phyloP scores from a whole-genome alignment of 2,113 vertebrate genomes.

The Lamprologus lemairii region DNA sequence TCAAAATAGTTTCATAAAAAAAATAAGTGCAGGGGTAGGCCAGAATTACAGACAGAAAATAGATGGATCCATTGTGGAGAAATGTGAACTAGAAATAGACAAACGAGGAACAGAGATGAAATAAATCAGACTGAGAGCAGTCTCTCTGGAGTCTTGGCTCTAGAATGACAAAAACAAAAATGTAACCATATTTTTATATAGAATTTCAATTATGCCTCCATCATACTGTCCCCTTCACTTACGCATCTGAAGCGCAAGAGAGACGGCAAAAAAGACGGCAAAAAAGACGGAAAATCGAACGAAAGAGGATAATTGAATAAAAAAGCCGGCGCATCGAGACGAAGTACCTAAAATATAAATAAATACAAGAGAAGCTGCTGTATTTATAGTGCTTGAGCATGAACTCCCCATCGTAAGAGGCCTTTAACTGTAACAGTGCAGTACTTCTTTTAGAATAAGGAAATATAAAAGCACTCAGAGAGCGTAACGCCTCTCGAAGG shows the following conservation, averaged over 20 bases:
- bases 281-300: not conserved
- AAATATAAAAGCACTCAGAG: not conserved
- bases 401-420: not conserved
- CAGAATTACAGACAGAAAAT: not conserved
- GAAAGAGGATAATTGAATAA: not conserved
- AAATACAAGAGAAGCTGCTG: not conserved
- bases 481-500: not conserved
- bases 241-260: not conserved
- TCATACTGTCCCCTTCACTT: not conserved
- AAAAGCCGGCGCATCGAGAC: not conserved
- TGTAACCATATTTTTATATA: not conserved
- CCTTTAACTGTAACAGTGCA: not conserved
- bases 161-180: not conserved
- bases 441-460: not conserved
- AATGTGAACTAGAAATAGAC: not conserved
- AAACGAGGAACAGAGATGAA: not conserved
- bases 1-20: constrained; percentile 26
- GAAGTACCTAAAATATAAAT: not conserved
- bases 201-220: not conserved
- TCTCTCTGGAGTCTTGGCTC: not conserved
- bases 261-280: not conserved
- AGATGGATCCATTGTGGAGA: not conserved
- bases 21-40: not conserved
- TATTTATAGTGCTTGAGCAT: not conserved
- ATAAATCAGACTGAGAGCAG: not conserved